Percentiles rank a stretch among this genome's conserved stretches.
Evolutionary conservation across 2,797 vertebrate genomes (phyloP).

Genomic region (Anas capensis): DNA sequence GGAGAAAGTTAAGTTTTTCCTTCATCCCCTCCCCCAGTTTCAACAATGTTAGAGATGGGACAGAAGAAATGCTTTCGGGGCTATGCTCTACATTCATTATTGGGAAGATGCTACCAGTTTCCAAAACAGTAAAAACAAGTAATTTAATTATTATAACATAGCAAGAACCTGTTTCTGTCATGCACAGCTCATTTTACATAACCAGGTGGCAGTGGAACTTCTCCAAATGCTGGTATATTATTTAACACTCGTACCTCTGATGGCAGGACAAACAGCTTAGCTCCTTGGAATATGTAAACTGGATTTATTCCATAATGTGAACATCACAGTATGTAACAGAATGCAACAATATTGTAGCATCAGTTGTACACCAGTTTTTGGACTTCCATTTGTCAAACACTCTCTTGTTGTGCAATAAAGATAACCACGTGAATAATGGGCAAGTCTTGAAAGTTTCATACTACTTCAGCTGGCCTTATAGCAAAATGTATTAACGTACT

Average conservation of each 20-base stretch:
- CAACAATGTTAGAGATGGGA: neutral
- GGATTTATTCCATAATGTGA: conserved; percentile 50
- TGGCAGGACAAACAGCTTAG: neutral
- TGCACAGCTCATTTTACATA: neutral
- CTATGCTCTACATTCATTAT: neutral
- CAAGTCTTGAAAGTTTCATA: neutral
- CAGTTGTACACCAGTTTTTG: neutral
- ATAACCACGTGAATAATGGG: neutral
- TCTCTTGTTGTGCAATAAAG: conserved; percentile 68
- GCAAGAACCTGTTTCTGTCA: neutral
- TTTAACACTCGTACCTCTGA: neutral
- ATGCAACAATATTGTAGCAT: neutral
- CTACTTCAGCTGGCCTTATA: neutral
- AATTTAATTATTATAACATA: neutral
- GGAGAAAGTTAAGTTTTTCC: conserved; percentile 5
- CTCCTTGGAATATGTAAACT: neutral
- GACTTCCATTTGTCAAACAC: conserved; percentile 7
- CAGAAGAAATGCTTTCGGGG: neutral
- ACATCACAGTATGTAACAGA: neutral
- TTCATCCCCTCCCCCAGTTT: neutral
- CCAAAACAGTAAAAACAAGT: neutral
- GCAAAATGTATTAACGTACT: neutral
- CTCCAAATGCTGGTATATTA: neutral
- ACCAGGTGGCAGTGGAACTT: neutral
- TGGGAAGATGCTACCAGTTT: neutral